Conservation (phyloP, 2,113 vertebrate species). For the Suncus etruscus region DNA sequence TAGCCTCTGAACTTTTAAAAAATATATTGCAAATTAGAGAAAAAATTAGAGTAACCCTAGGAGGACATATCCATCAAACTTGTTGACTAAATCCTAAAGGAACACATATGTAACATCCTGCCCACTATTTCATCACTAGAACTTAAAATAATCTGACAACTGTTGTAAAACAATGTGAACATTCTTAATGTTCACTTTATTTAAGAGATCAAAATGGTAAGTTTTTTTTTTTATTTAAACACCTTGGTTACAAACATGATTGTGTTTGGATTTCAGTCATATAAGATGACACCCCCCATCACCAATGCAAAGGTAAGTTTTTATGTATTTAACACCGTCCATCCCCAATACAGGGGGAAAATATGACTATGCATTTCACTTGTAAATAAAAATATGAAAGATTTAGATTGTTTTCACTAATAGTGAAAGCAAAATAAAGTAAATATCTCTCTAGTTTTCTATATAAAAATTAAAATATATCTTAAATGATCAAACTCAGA, state of each 20-base stretch:
- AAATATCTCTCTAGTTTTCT: too few relatives aligned
- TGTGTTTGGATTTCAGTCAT: too few relatives aligned
- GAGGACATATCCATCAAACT: neutral
- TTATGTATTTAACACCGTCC: too few relatives aligned
- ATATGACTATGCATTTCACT: neutral
- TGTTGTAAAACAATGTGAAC: neutral
- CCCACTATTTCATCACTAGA: neutral
- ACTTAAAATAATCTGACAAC: neutral
- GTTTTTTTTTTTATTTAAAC: too few relatives aligned
- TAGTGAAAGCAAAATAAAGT: too few relatives aligned
- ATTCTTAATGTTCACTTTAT: neutral
- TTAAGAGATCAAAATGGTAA: neutral
- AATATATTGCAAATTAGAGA: neutral
- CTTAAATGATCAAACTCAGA: slow-evolving; percentile 13
- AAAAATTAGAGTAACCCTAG: neutral
- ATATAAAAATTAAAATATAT: neutral
- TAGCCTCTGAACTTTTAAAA: slow-evolving; percentile 11
- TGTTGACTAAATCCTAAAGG: neutral
- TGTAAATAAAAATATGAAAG: neutral
- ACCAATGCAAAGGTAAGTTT: too few relatives aligned
- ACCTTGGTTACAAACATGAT: too few relatives aligned
- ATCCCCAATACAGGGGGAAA: neutral
- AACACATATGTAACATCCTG: neutral
- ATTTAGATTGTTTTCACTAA: neutral
- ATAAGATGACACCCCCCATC: too few relatives aligned